These are phyloP conservation scores for Elephantulus edwardii DNA, from an alignment of 2,113 vertebrate species.

Conservation along the genomic window DNA sequence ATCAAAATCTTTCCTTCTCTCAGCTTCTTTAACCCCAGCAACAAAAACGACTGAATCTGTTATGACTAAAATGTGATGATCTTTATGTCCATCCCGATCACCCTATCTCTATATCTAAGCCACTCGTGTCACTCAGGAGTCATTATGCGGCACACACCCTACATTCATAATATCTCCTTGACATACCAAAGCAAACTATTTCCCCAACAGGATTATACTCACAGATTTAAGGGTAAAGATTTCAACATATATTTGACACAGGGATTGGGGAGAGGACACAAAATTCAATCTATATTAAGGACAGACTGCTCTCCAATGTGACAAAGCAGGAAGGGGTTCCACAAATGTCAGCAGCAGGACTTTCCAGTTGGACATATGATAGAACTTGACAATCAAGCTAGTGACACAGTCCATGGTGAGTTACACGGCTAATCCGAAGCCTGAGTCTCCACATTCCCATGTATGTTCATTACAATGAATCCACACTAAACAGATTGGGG, in stretches of 20 bases:
- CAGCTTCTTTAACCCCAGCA: not conserved
- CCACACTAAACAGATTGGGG: no score
- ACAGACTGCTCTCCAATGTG: not conserved
- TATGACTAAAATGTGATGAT: not conserved
- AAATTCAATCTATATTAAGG: not conserved
- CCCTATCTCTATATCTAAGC: not conserved
- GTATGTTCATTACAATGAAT: no score
- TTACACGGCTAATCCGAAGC: no score
- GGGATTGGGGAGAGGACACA: not conserved
- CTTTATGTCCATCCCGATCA: not conserved
- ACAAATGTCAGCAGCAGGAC: not conserved
- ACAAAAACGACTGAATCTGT: not conserved
- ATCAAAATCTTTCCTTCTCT: not conserved
- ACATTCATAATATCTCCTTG: not conserved
- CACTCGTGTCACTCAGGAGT: not conserved
- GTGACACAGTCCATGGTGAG: no score
- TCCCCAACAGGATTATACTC: not conserved
- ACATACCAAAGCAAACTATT: not conserved
- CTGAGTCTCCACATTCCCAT: no score
- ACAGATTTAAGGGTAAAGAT: not conserved
- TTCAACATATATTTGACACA: not conserved
- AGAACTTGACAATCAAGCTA: not conserved
- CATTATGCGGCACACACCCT: not conserved
- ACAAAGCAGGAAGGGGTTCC: not conserved
- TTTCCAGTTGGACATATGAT: not conserved